A percentile compares a stretch with the other conserved stretches of the same genome.
phyloP scores from a whole-genome alignment of 35 echinoderm and acorn worm species.

The Ophioderma brevispina region DNA sequence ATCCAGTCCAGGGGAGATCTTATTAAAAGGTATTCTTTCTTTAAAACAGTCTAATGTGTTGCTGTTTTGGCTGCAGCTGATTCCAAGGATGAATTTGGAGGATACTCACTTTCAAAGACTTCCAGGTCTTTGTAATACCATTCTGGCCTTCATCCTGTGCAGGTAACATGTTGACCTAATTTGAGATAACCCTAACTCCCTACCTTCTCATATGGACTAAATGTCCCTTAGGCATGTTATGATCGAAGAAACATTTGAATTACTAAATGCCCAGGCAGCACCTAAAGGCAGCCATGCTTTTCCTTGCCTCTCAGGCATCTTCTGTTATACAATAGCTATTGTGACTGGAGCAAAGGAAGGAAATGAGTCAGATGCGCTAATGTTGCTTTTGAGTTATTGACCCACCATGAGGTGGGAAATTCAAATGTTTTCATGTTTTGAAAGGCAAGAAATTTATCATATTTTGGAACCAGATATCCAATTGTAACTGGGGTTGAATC shows the following conservation, averaged over 20 bases:
- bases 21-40: conserved; percentile 8
- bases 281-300: too few relatives aligned
- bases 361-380: too few relatives aligned
- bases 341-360: too few relatives aligned
- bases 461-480: not conserved
- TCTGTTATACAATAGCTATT: too few relatives aligned
- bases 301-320: too few relatives aligned
- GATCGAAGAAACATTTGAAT: too few relatives aligned
- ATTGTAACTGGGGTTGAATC: too few relatives aligned
- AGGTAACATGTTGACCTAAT: conserved; percentile 44
- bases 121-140: conserved; percentile 71
- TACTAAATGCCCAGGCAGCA: too few relatives aligned
- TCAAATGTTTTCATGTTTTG: not conserved
- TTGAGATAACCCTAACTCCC: not conserved
- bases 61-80: conserved; percentile 75
- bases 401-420: too few relatives aligned
- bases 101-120: conserved; percentile 48
- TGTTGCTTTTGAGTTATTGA: too few relatives aligned
- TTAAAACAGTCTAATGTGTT: conserved; percentile 56
- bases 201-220: too few relatives aligned
- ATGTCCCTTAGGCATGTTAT: too few relatives aligned
- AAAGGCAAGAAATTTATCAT: not conserved
- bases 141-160: conserved; percentile 88
- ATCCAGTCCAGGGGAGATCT: not conserved
- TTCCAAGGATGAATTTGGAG: conserved; percentile 55